phyloP scores from a whole-genome alignment of 2,888 invertebrate genomes.

The Rhopalosiphum nymphaeae region DNA sequence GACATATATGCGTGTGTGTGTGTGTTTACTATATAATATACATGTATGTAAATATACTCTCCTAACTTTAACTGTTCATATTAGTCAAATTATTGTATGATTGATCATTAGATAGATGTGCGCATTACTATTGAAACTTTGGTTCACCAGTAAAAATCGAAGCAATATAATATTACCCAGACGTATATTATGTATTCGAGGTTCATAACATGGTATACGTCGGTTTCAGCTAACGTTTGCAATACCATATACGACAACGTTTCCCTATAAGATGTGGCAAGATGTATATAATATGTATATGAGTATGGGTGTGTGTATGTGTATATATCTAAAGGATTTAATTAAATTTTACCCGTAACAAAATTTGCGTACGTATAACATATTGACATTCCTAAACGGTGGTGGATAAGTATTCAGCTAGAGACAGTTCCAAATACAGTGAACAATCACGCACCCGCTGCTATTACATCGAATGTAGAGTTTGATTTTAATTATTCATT shows the following conservation, averaged over 20 bases:
- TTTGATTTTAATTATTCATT: conserved; percentile 26
- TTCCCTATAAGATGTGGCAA: not conserved
- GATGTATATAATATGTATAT: not conserved
- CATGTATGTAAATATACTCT: not conserved
- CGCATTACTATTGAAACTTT: not conserved
- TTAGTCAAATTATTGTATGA: conserved; percentile 19
- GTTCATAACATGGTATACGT: not conserved
- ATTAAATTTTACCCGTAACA: conserved; percentile 6
- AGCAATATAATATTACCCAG: not conserved
- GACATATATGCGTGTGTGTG: too few relatives aligned
- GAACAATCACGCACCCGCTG: not conserved
- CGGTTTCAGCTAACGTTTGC: not conserved
- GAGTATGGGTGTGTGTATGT: not conserved
- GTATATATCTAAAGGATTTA: not conserved
- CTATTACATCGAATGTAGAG: not conserved
- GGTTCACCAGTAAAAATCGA: not conserved
- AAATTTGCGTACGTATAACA: not conserved
- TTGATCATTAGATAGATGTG: not conserved
- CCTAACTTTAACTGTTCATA: not conserved
- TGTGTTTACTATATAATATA: not conserved
- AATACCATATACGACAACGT: not conserved
- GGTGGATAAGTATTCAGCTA: not conserved
- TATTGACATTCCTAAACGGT: conserved; percentile 17
- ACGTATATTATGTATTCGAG: not conserved
- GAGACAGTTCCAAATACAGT: not conserved